phyloP scores from a whole-genome alignment of 2,888 invertebrate genomes.

The Aspidiotus rigidus region DNA sequence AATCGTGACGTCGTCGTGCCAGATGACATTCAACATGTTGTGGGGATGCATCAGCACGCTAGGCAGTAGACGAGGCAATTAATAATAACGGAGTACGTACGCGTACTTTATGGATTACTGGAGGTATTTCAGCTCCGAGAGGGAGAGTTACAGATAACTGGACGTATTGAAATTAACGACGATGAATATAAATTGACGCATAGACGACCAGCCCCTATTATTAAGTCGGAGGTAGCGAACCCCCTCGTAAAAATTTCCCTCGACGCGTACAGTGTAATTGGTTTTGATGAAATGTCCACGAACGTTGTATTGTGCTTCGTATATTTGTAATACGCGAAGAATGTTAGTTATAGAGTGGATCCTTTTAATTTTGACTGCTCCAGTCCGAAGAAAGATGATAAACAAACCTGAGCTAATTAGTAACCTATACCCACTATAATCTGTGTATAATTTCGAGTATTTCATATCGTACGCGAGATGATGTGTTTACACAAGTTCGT shows the following conservation, averaged over 20 bases:
- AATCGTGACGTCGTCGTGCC: constrained; percentile 12
- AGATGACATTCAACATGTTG: constrained; percentile 28
- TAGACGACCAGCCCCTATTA: constrained; percentile 23
- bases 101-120: constrained; percentile 21
- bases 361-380: too few relatives aligned
- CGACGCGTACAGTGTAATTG: constrained; percentile 11
- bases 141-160: constrained; percentile 8
- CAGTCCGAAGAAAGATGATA: too few relatives aligned
- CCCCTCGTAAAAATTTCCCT: constrained; percentile 12
- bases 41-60: constrained; percentile 5
- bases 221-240: constrained; percentile 14
- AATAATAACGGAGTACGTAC: constrained; percentile 11
- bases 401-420: too few relatives aligned
- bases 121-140: background rate
- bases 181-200: constrained; percentile 29
- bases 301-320: constrained; percentile 7
- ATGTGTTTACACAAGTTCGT: too few relatives aligned
- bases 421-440: too few relatives aligned
- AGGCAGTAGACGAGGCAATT: constrained; percentile 9
- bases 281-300: constrained; percentile 27
- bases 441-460: too few relatives aligned
- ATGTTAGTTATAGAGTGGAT: too few relatives aligned
- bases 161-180: constrained; percentile 31
- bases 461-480: too few relatives aligned
- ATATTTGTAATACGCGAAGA: too few relatives aligned